Evolutionary conservation across 2,113 vertebrate genomes (phyloP), one percentile per base, ranked within the genome.

Genomic region (Phylloscopus trochilus): DNA sequence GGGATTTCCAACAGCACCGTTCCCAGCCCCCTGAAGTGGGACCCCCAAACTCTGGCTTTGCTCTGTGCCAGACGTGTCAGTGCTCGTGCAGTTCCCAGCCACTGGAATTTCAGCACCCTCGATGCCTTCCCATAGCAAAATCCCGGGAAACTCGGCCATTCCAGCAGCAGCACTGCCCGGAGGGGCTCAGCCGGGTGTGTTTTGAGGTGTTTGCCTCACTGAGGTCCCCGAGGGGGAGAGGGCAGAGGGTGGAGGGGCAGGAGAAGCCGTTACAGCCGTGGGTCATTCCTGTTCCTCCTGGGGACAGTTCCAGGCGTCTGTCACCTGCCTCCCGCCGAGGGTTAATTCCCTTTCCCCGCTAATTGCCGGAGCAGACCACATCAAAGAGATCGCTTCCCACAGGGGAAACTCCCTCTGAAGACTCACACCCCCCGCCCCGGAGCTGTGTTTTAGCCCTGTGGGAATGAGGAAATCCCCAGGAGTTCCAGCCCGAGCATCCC

Each of bases 291-390:
- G 13, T 72, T 23, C 55, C 52, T 82, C 35, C 66, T 56, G 75
- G 53, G 53, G 41, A 68, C 49, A n/a, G 14, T 35, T 83, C 80
- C 83, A 66, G 43, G 35, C 41, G 56, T 53, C 53, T 17, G 10
- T 80, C 93, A 86, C 31, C 91, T 24, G 20, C 74, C 82, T 92
- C 62, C 15, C 0, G 9, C 46, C 10, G 10, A 22, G 46, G 46
- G 46, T 94, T 89, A 67, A 94, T 96, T 92, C 84, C 88, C 94
- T 90, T 90, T 92, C 76, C 30, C 79, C 49, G 67, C 23, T 96
- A 88, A 95, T 93, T 97, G 60, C 55, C 5, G 1, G 55, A 62
- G 78, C 2, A 18, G 10, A 83, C 96, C 95, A 95, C 95, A 95
- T 94, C 94, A 95, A 95, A 95, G 88, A n/a, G 26, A 60, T 56